Percentiles rank a stretch among this genome's conserved stretches.
Conservation (phyloP, 2,888 invertebrate genomes). For the Metalampra italica region DNA sequence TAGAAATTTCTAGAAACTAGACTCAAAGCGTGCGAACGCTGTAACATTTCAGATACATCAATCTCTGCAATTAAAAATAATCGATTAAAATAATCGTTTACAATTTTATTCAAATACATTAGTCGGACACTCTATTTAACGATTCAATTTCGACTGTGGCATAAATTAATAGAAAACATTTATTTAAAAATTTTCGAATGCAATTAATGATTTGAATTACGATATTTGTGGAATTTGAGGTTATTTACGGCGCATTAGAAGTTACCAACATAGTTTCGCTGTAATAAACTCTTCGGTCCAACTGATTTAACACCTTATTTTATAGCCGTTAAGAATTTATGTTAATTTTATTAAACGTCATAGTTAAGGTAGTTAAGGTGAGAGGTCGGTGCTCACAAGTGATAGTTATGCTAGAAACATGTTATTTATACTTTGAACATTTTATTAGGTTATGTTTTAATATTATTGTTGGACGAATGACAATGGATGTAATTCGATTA, state of each 20-base stretch:
- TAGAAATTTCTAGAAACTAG: background rate
- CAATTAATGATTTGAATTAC: conserved; percentile 41
- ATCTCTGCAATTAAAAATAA: conserved; percentile 11
- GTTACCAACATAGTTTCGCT: conserved; percentile 19
- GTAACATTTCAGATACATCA: conserved; percentile 3
- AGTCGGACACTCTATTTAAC: conserved; percentile 17
- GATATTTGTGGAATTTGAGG: conserved; percentile 34
- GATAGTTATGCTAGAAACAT: conserved; percentile 27
- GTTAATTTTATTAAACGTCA: conserved; percentile 1
- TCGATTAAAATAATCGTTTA: conserved; percentile 27
- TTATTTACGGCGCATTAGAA: conserved; percentile 34
- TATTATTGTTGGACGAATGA: conserved; percentile 3
- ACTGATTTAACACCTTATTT: conserved; percentile 17
- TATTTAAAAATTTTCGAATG: conserved; percentile 28
- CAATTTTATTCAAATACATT: conserved; percentile 26
- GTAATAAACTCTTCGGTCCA: background rate
- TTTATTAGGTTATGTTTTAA: conserved; percentile 6
- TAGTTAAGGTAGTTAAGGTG: conserved; percentile 23
- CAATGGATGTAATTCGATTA: conserved; percentile 5
- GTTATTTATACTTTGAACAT: conserved; percentile 33
- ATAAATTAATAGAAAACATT: conserved; percentile 32
- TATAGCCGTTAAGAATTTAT: conserved; percentile 1
- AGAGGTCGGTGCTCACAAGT: conserved; percentile 24
- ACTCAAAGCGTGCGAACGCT: conserved; percentile 8
- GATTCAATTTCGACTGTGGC: conserved; percentile 19